These are phyloP conservation scores for Rosalia funebris DNA, from an alignment of 2,888 invertebrate species.

Conservation along the genomic window DNA sequence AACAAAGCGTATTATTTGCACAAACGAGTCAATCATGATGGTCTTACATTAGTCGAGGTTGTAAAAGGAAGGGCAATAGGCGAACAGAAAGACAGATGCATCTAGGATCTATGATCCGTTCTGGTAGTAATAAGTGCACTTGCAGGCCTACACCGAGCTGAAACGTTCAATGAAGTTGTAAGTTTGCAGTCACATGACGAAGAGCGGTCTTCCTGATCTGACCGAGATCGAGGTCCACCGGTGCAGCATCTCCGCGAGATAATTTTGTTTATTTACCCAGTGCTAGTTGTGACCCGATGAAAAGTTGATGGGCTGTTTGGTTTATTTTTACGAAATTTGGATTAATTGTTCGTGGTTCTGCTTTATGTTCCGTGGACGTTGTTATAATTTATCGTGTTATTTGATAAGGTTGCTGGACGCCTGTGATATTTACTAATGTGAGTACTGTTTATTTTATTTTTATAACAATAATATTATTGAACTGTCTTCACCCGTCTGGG, in stretches of 20 bases:
- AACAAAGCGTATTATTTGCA: no score
- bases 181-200: slow-evolving; percentile 29
- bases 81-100: not conserved
- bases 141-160: slow-evolving; percentile 20
- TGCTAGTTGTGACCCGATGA: not conserved
- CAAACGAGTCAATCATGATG: no score
- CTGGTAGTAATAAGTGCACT: slow-evolving; percentile 25
- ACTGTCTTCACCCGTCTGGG: not conserved
- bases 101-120: not conserved
- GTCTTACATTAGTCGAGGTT: no score
- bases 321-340: slow-evolving; percentile 1
- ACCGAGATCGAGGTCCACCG: slow-evolving; percentile 26
- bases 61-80: not conserved
- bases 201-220: slow-evolving; percentile 27
- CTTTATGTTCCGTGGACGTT: not conserved
- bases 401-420: not conserved
- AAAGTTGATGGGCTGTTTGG: not conserved
- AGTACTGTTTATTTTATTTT: slow-evolving; percentile 1
- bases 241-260: slow-evolving; percentile 3
- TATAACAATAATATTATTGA: not conserved
- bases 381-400: not conserved
- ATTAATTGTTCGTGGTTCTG: not conserved
- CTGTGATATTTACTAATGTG: not conserved
- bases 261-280: slow-evolving; percentile 4
- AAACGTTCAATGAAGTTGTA: slow-evolving; percentile 30